phyloP scores from a whole-genome alignment of 2,888 invertebrate genomes.

The Pammene fasciana region DNA sequence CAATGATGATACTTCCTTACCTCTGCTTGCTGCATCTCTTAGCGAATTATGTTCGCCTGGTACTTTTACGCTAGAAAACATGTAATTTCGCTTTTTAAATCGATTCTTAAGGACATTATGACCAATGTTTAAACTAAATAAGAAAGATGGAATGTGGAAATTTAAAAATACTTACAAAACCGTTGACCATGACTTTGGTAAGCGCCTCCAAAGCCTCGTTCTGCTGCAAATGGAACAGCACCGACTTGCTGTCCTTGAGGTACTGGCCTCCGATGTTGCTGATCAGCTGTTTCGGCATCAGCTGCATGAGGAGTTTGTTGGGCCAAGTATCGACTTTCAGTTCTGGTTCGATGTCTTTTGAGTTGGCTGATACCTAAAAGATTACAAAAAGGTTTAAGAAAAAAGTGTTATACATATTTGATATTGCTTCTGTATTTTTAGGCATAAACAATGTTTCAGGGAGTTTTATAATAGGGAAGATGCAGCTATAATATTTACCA shows the following conservation, averaged over 20 bases:
- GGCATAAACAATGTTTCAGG: no score
- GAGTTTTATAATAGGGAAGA: no score
- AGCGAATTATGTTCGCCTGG: not conserved
- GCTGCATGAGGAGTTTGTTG: slow-evolving; percentile 94
- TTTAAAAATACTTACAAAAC: slow-evolving; percentile 88
- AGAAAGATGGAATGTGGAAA: no score
- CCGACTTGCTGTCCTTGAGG: slow-evolving; percentile 95
- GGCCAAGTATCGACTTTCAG: slow-evolving; percentile 98
- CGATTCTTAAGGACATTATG: no score
- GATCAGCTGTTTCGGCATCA: slow-evolving; percentile 96
- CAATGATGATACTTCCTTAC: no score
- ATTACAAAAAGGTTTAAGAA: not conserved
- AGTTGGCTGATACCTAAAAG: slow-evolving; percentile 80
- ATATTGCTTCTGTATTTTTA: no score
- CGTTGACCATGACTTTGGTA: slow-evolving; percentile 96
- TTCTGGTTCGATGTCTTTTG: slow-evolving; percentile 94
- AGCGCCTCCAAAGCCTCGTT: slow-evolving; percentile 94
- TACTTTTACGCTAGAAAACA: not conserved
- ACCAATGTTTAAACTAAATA: no score
- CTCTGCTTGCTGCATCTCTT: no score
- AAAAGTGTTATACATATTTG: no score
- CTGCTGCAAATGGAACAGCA: slow-evolving; percentile 93
- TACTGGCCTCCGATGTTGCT: slow-evolving; percentile 95
- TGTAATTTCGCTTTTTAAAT: no score
- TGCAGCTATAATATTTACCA: no score